Percentiles rank a stretch among this genome's conserved stretches.
Evolutionary conservation across 2,888 invertebrate genomes (phyloP).

Genomic region (Frankliniella fusca): DNA sequence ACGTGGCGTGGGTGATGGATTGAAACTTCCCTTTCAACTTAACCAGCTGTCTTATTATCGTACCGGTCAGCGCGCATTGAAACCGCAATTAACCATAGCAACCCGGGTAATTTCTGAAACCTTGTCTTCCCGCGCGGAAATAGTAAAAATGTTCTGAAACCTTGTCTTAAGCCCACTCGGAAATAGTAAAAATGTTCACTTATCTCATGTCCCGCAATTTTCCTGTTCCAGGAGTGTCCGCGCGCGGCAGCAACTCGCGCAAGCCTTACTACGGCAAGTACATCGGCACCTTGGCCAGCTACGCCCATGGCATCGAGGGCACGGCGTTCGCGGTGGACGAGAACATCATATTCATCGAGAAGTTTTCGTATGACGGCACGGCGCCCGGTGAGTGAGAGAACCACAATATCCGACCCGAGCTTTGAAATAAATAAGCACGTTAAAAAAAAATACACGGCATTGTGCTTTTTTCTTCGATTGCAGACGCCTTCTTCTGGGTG

Average conservation of each 20-base stretch:
- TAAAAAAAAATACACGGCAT: background rate
- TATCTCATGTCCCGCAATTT: conserved; percentile 8
- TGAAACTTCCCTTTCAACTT: too few relatives aligned
- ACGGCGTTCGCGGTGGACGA: conserved; percentile 85
- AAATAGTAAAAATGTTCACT: background rate
- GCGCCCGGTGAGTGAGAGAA: conserved; percentile 55
- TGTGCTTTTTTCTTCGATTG: conserved; percentile 34
- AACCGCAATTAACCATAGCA: too few relatives aligned
- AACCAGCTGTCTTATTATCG: background rate
- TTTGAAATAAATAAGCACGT: background rate
- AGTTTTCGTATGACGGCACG: conserved; percentile 82
- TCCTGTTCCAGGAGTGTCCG: conserved; percentile 34
- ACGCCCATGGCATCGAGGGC: conserved; percentile 76
- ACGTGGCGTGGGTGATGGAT: too few relatives aligned
- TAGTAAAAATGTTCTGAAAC: too few relatives aligned
- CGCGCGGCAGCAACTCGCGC: conserved; percentile 32
- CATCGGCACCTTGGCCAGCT: conserved; percentile 68
- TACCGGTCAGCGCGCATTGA: background rate
- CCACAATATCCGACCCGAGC: background rate
- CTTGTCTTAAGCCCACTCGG: too few relatives aligned
- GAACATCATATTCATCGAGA: conserved; percentile 78
- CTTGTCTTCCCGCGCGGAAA: too few relatives aligned
- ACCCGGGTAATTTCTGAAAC: too few relatives aligned
- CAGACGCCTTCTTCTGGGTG: conserved; percentile 85
- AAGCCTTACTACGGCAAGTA: conserved; percentile 69